Evolutionary conservation across 2,113 vertebrate genomes (phyloP).

Genomic region (Peromyscus polionotus): DNA sequence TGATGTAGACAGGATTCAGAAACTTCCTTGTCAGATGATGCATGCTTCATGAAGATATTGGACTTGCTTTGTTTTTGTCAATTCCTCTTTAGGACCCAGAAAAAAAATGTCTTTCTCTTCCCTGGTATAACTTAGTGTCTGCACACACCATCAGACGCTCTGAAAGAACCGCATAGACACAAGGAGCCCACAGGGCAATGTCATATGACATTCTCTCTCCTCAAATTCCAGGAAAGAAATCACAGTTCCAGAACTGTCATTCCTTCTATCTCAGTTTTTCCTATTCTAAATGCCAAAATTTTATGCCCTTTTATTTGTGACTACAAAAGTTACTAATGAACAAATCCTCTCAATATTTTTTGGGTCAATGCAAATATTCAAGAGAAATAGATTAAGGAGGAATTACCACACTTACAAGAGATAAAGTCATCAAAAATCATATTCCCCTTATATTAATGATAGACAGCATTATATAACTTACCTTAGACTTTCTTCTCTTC

Average conservation of each 20-base stretch:
- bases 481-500: no score
- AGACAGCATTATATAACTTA: not conserved
- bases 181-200: not conserved
- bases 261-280: not conserved
- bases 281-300: not conserved
- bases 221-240: not conserved
- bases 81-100: not conserved
- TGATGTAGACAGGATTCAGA: not conserved
- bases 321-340: not conserved
- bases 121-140: not conserved
- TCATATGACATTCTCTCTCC: not conserved
- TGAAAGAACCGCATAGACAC: not conserved
- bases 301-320: not conserved
- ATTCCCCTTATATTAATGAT: not conserved
- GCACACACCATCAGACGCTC: not conserved
- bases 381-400: not conserved
- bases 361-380: not conserved
- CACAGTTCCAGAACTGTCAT: not conserved
- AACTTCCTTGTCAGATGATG: not conserved
- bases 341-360: not conserved
- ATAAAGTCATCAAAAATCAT: not conserved
- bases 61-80: not conserved
- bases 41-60: not conserved
- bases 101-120: not conserved
- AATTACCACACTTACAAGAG: not conserved